Evolutionary conservation across 2,113 vertebrate species (phyloP).

Genomic region (human (Homo sapiens)): DNA sequence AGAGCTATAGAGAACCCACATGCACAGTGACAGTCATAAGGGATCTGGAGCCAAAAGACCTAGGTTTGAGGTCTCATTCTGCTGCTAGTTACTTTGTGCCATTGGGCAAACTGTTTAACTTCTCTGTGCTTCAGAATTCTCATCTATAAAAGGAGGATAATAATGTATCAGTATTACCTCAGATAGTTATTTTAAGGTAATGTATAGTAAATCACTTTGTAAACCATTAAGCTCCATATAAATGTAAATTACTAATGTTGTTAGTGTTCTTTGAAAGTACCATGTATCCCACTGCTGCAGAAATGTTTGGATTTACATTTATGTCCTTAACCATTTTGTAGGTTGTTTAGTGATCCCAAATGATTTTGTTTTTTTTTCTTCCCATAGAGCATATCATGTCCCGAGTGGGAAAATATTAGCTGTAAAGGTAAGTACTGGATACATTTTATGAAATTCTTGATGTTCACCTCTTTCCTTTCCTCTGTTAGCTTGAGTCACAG

Average conservation of each 20-base stretch:
- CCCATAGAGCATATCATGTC: slow-evolving; percentile 92
- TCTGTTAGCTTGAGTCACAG: slow-evolving; percentile 1
- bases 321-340: slow-evolving; percentile 14
- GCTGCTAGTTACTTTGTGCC: background rate
- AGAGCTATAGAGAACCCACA: background rate
- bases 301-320: background rate
- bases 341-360: slow-evolving; percentile 36
- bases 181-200: slow-evolving; percentile 13
- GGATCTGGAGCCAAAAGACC: background rate
- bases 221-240: slow-evolving; percentile 23
- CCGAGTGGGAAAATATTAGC: slow-evolving; percentile 94
- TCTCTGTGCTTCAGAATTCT: background rate
- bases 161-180: background rate
- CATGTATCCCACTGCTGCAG: background rate
- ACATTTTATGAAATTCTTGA: slow-evolving; percentile 38
- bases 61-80: background rate
- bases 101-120: background rate
- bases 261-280: slow-evolving; percentile 34
- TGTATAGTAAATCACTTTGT: background rate
- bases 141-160: background rate
- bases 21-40: background rate
- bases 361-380: slow-evolving; percentile 60
- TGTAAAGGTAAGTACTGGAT: slow-evolving; percentile 92
- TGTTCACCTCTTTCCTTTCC: slow-evolving; percentile 20
- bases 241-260: background rate